Conservation (phyloP, 2,113 vertebrate genomes). For the Trochalopteron elliotii region DNA sequence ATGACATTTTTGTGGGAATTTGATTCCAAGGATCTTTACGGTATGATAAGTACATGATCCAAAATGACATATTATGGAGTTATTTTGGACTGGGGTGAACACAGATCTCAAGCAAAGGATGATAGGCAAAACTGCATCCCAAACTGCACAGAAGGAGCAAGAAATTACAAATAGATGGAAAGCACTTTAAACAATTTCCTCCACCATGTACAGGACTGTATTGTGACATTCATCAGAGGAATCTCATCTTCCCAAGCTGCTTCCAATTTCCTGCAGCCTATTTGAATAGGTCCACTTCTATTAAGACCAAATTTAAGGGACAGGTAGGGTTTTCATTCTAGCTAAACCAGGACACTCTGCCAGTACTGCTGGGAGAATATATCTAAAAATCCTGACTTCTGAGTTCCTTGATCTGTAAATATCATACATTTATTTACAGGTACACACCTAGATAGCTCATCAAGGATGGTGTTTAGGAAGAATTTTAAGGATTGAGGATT, state of each 20-base stretch:
- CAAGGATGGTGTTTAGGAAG: neutral
- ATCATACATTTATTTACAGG: neutral
- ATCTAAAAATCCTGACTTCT: neutral
- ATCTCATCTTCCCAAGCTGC: conserved; percentile 23
- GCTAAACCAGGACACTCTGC: neutral
- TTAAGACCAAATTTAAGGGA: neutral
- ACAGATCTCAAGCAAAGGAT: neutral
- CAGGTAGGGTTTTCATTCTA: neutral
- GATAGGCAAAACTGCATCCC: neutral
- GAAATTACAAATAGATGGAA: neutral
- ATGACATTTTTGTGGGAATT: conserved; percentile 15
- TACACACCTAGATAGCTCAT: neutral
- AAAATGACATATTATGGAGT: neutral
- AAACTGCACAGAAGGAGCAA: neutral
- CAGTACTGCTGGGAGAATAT: neutral
- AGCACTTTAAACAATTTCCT: neutral
- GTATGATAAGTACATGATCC: neutral
- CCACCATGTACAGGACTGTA: neutral
- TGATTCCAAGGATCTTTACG: neutral
- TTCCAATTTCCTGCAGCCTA: neutral
- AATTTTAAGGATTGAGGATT: neutral
- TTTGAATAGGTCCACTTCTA: neutral
- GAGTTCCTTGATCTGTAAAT: neutral
- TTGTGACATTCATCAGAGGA: conserved; percentile 14
- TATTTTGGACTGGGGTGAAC: neutral